Percentiles rank a stretch among this genome's conserved stretches.
phyloP scores from a whole-genome alignment of 2,113 vertebrate genomes.

The Gavialis gangeticus region DNA sequence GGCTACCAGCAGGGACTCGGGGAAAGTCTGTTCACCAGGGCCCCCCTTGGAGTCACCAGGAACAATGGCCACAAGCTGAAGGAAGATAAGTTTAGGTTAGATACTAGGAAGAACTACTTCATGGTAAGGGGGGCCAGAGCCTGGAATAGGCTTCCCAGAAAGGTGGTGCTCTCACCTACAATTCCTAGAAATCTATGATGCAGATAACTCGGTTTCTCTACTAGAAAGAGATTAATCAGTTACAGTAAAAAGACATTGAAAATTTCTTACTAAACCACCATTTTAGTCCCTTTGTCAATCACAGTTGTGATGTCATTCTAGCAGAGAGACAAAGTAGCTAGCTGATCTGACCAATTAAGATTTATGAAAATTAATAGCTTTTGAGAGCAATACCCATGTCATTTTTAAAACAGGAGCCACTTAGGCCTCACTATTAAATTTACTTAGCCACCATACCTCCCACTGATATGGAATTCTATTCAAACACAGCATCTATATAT shows the following conservation, averaged over 20 bases:
- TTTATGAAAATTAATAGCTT: neutral
- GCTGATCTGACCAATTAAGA: neutral
- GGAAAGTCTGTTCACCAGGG: too few relatives aligned
- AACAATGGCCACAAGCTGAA: too few relatives aligned
- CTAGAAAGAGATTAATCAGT: fast-evolving
- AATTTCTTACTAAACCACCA: neutral
- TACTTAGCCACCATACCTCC: neutral
- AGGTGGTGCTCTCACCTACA: neutral
- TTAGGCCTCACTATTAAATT: neutral
- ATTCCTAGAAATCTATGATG: neutral
- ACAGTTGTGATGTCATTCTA: neutral
- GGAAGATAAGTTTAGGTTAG: too few relatives aligned
- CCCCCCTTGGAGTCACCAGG: too few relatives aligned
- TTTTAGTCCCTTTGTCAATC: neutral
- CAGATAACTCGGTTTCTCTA: neutral
- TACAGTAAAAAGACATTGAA: neutral
- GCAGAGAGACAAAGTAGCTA: neutral
- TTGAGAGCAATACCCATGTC: neutral
- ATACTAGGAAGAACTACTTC: too few relatives aligned
- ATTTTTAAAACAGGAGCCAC: neutral
- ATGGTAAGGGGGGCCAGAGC: too few relatives aligned
- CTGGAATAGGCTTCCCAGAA: too few relatives aligned
- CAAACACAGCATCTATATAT: neutral
- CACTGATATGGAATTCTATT: neutral
- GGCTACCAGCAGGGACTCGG: too few relatives aligned